phyloP scores from a whole-genome alignment of 64 coral and sea anemone species.

The Actinia tenebrosa region DNA sequence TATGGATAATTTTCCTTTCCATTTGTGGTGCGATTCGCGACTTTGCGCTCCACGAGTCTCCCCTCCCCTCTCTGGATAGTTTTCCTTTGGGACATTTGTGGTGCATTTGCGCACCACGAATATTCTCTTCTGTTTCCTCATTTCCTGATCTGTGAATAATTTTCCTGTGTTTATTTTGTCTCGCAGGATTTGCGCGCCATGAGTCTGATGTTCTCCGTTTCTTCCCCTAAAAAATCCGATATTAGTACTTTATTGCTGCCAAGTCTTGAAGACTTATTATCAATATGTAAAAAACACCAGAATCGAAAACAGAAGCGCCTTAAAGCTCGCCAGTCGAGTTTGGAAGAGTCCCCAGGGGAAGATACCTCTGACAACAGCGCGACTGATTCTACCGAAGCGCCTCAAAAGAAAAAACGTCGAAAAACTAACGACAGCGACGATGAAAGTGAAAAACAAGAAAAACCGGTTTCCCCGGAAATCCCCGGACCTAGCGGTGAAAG shows the following conservation, averaged over 20 bases:
- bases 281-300: conserved; percentile 56
- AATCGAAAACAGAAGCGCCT: conserved; percentile 34
- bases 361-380: background rate
- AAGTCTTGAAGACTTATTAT: conserved; percentile 44
- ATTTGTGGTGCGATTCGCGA: no score
- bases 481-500: conserved; percentile 45
- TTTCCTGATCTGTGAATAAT: background rate
- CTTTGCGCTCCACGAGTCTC: no score
- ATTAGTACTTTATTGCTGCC: conserved; percentile 50
- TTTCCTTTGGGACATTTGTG: background rate
- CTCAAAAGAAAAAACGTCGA: conserved; percentile 39
- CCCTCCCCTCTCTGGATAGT: background rate
- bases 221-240: conserved; percentile 51
- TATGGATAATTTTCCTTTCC: no score
- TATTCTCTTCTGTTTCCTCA: background rate
- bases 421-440: conserved; percentile 40
- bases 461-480: conserved; percentile 17
- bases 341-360: conserved; percentile 13
- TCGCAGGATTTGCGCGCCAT: conserved; percentile 52
- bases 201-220: conserved; percentile 53
- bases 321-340: conserved; percentile 16
- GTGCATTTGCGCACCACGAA: background rate
- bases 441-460: background rate
- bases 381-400: background rate
- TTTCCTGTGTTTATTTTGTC: background rate